Conservation (phyloP, 1,140 invertebrate species). For the Tenebrio molitor region DNA sequence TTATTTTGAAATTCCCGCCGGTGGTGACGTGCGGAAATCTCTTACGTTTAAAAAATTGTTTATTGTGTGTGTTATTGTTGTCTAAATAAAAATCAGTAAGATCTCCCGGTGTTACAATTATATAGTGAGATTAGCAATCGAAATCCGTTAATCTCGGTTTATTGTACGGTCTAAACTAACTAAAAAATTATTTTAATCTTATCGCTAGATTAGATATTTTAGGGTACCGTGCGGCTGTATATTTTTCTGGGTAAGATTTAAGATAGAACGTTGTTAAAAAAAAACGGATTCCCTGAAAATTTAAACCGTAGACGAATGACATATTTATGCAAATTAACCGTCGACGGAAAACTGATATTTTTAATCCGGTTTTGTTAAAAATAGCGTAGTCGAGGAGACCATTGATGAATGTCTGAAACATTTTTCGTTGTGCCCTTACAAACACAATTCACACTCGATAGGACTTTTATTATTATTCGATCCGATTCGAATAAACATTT, state of each 20-base stretch:
- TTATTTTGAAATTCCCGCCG: constrained; percentile 1
- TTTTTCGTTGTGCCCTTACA: not conserved
- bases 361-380: constrained; percentile 35
- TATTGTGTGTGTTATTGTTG: constrained; percentile 30
- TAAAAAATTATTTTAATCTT: constrained; percentile 38
- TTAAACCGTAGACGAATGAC: constrained; percentile 20
- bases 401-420: not conserved
- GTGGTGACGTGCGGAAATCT: not conserved
- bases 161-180: constrained; percentile 29
- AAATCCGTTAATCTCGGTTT: constrained; percentile 29
- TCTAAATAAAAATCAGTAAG: constrained; percentile 35
- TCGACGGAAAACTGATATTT: constrained; percentile 12
- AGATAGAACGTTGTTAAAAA: not conserved
- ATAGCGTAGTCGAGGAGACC: not conserved
- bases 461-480: constrained; percentile 28
- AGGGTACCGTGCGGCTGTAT: not conserved
- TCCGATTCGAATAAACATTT: constrained; percentile 28
- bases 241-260: constrained; percentile 9
- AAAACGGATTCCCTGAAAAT: constrained; percentile 14
- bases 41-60: constrained; percentile 12
- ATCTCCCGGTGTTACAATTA: constrained; percentile 35
- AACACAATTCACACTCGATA: not conserved
- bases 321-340: constrained; percentile 29
- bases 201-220: constrained; percentile 33
- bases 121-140: constrained; percentile 17